Conservation (phyloP, 2,113 vertebrate species). For the Tonatia bakeri region DNA sequence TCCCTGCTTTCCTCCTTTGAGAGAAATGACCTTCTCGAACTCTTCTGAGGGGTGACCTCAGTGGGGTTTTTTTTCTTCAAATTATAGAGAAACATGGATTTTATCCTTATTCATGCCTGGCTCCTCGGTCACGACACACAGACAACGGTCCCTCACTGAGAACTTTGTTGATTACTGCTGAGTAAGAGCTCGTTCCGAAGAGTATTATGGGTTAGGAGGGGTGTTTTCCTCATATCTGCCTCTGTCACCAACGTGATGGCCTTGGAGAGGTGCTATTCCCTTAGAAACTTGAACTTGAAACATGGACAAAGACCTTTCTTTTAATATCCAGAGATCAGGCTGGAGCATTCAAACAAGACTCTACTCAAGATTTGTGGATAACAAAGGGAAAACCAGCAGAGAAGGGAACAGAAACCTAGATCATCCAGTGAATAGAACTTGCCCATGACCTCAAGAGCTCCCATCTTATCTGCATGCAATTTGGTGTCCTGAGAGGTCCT, state of each 20-base stretch:
- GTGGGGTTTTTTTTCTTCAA: neutral
- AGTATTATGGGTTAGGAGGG: neutral
- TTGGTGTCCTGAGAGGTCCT: neutral
- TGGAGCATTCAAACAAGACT: neutral
- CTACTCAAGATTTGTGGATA: neutral
- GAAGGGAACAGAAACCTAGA: neutral
- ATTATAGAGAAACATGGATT: neutral
- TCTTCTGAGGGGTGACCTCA: slow-evolving; percentile 25
- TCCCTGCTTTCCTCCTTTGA: neutral
- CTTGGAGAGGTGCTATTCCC: neutral
- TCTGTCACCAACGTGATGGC: neutral
- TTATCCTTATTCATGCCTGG: neutral
- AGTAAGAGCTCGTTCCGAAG: neutral
- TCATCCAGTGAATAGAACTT: neutral
- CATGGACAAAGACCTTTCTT: neutral
- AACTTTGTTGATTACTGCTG: neutral
- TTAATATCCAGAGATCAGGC: neutral
- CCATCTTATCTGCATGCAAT: neutral
- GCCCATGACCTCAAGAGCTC: neutral
- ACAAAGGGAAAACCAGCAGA: neutral
- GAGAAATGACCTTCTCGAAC: neutral
- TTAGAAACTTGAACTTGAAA: neutral
- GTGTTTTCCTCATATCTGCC: neutral
- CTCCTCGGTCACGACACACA: neutral
- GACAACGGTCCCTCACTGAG: neutral